These are phyloP conservation scores for Argynnis bischoffii DNA, from an alignment of 2,888 invertebrate genomes.

Conservation along the genomic window DNA sequence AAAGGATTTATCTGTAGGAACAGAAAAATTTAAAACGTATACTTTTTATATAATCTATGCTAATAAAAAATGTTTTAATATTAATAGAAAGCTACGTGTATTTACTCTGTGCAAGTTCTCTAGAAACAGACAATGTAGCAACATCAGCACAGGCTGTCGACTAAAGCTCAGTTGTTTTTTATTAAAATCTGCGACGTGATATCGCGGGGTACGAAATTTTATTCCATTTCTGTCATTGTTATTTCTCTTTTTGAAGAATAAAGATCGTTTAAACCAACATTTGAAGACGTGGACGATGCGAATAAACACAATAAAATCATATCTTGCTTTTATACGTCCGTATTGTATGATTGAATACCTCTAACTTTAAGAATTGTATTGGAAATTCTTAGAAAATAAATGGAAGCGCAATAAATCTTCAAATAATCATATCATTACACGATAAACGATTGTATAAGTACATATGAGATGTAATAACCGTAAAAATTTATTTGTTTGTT, in stretches of 20 bases:
- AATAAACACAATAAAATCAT: not conserved
- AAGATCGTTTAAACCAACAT: conserved; percentile 4
- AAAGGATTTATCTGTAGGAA: too few relatives aligned
- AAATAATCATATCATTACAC: too few relatives aligned
- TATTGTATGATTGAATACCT: not conserved
- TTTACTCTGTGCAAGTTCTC: not conserved
- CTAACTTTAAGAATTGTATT: too few relatives aligned
- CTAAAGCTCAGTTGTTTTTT: conserved; percentile 18
- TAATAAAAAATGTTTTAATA: too few relatives aligned
- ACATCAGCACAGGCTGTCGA: conserved; percentile 5
- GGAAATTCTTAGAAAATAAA: too few relatives aligned
- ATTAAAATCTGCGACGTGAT: conserved; percentile 12
- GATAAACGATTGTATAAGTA: too few relatives aligned
- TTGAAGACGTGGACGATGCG: not conserved
- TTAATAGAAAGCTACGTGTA: not conserved
- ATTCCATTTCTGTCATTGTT: conserved; percentile 6
- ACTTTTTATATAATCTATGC: too few relatives aligned
- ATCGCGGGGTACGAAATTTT: conserved; percentile 8
- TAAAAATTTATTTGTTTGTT: too few relatives aligned
- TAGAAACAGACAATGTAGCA: conserved; percentile 3
- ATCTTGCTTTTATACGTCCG: not conserved
- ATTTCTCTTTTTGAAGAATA: conserved; percentile 7
- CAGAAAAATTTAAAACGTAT: too few relatives aligned
- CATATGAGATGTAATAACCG: too few relatives aligned
- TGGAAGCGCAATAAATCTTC: too few relatives aligned